Percentiles rank a stretch among this genome's conserved stretches.
These are phyloP conservation scores for Mellivora capensis DNA, from an alignment of 2,113 vertebrate genomes.

Conservation along the genomic window DNA sequence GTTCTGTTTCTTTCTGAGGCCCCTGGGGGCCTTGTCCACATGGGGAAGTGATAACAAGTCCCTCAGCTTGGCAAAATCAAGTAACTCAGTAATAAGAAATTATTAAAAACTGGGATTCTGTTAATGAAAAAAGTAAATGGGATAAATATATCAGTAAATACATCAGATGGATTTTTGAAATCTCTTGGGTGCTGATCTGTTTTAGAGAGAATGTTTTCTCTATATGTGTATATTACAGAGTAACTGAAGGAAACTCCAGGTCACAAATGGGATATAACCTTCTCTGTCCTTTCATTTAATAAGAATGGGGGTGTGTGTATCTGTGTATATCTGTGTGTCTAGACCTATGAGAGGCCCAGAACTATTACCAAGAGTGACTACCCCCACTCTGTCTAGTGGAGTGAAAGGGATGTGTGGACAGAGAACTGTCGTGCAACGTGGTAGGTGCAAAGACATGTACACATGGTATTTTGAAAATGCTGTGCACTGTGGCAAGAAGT, in stretches of 20 bases:
- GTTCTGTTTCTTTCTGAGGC: background rate
- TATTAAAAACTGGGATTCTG: background rate
- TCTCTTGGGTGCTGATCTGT: background rate
- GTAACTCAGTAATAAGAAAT: background rate
- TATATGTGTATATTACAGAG: background rate
- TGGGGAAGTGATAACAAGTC: background rate
- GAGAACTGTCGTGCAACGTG: background rate
- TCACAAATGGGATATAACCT: background rate
- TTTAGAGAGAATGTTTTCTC: background rate
- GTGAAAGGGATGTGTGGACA: background rate
- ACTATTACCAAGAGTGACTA: background rate
- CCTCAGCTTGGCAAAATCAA: background rate
- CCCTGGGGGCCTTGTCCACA: background rate
- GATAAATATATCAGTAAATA: background rate
- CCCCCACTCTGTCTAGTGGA: background rate
- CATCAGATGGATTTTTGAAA: background rate
- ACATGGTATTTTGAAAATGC: background rate
- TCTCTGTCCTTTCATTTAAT: background rate
- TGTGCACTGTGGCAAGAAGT: background rate
- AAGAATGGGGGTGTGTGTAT: background rate
- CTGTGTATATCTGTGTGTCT: fast-evolving
- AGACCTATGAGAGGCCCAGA: background rate
- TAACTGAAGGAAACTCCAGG: background rate
- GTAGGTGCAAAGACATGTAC: background rate
- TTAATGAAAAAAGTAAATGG: background rate